These are phyloP conservation scores for Arctocebus calabarensis DNA, from an alignment of 2,797 vertebrate genomes.

Conservation along the genomic window DNA sequence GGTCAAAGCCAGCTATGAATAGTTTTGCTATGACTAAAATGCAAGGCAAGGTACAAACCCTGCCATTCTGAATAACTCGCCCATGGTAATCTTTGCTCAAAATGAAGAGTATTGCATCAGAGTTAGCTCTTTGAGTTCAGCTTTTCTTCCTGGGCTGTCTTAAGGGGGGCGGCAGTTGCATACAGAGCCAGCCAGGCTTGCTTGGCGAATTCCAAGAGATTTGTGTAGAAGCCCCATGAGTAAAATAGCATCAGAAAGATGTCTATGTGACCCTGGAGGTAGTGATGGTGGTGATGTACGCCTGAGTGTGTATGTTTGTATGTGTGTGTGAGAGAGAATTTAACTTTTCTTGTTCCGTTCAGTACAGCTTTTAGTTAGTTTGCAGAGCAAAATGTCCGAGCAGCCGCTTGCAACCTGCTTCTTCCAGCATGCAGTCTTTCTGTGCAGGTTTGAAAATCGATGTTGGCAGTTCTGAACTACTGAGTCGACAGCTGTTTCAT, in stretches of 20 bases:
- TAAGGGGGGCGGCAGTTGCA: not conserved
- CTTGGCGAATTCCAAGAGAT: slow-evolving; percentile 26
- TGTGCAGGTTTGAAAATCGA: slow-evolving; percentile 38
- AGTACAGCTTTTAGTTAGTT: not conserved
- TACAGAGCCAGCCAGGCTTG: not conserved
- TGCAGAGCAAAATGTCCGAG: not conserved
- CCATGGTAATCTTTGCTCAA: not conserved
- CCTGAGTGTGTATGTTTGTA: not conserved
- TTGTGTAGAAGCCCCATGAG: not conserved
- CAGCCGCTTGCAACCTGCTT: not conserved
- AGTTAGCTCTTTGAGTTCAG: not conserved
- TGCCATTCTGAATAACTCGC: not conserved
- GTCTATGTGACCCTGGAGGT: not conserved
- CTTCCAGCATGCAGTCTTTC: not conserved
- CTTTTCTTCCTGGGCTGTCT: not conserved
- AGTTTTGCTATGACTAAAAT: not conserved
- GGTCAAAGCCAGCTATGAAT: not conserved
- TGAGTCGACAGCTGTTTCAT: not conserved
- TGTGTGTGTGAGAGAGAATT: not conserved
- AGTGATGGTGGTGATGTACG: not conserved
- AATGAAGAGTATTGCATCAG: not conserved
- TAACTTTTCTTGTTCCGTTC: not conserved
- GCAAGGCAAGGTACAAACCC: not conserved
- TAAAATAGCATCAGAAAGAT: slow-evolving; percentile 44
- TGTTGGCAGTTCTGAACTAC: not conserved